These are phyloP conservation scores for Paedocypris sp. DNA, from an alignment of 2,113 vertebrate species.

Conservation along the genomic window DNA sequence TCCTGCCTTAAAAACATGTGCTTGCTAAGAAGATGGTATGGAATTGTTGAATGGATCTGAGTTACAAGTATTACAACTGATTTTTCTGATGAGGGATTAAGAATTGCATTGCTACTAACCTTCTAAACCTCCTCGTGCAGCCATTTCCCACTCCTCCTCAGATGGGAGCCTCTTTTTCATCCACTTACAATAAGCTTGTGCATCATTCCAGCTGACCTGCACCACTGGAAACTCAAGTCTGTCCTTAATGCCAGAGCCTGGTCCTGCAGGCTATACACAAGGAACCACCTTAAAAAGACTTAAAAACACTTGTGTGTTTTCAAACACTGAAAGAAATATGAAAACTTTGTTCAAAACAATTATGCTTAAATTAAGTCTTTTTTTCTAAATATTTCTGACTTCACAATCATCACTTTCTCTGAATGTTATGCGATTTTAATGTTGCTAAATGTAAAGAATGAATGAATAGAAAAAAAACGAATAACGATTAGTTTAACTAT, in stretches of 20 bases:
- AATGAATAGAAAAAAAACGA: too few species aligned
- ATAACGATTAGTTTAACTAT: too few species aligned
- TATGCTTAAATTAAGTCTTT: too few species aligned
- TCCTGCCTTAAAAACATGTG: slow-evolving; percentile 59
- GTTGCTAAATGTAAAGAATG: too few species aligned
- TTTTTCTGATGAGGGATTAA: too few species aligned
- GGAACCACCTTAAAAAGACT: too few species aligned
- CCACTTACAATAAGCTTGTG: slow-evolving; percentile 77
- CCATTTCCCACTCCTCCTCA: slow-evolving; percentile 93
- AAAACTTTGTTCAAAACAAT: too few species aligned
- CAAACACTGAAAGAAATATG: too few species aligned
- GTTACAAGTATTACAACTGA: neutral
- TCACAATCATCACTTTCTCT: too few species aligned
- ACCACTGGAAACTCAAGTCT: slow-evolving; percentile 77
- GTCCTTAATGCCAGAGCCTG: slow-evolving; percentile 76
- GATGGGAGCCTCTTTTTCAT: slow-evolving; percentile 69
- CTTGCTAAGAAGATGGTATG: neutral
- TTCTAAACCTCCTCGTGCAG: slow-evolving; percentile 78
- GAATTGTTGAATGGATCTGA: neutral
- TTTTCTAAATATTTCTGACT: too few species aligned
- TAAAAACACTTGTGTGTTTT: too few species aligned
- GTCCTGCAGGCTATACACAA: slow-evolving; percentile 73
- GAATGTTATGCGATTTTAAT: too few species aligned
- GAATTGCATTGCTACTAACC: slow-evolving; percentile 77
- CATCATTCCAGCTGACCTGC: slow-evolving; percentile 94